These are phyloP conservation scores for Nymphalis io DNA, from an alignment of 1,140 invertebrate genomes.

Conservation along the genomic window DNA sequence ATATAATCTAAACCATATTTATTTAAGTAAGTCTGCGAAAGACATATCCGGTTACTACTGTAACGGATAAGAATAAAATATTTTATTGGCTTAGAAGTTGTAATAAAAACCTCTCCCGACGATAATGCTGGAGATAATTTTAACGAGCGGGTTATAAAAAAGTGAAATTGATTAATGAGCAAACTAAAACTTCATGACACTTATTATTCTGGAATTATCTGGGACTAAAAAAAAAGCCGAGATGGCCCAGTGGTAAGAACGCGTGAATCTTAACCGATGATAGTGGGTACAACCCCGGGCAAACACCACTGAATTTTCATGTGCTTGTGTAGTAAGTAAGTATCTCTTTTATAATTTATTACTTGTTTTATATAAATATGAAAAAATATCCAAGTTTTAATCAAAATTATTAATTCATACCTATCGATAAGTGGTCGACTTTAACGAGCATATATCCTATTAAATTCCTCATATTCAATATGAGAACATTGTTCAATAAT, in stretches of 20 bases:
- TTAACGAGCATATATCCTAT: background rate
- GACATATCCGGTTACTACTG: background rate
- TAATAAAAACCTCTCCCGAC: background rate
- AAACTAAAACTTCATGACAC: background rate
- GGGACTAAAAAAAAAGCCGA: too few species aligned
- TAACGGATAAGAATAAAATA: conserved; percentile 1
- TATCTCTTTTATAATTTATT: too few species aligned
- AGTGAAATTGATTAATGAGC: background rate
- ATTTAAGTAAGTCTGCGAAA: background rate
- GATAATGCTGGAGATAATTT: background rate
- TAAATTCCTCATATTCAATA: background rate
- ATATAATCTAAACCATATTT: too few species aligned
- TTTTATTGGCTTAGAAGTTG: background rate
- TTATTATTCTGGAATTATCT: too few species aligned
- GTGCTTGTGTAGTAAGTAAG: too few species aligned
- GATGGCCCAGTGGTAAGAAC: too few species aligned
- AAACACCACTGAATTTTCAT: too few species aligned
- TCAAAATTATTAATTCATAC: too few species aligned
- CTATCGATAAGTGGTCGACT: background rate
- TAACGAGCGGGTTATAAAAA: background rate
- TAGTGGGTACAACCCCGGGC: too few species aligned
- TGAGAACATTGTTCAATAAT: background rate
- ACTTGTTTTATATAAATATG: too few species aligned
- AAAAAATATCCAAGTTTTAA: too few species aligned
- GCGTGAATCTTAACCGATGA: too few species aligned